These are phyloP conservation scores for Tyrannus savana DNA, from an alignment of 2,113 vertebrate species.

Conservation along the genomic window DNA sequence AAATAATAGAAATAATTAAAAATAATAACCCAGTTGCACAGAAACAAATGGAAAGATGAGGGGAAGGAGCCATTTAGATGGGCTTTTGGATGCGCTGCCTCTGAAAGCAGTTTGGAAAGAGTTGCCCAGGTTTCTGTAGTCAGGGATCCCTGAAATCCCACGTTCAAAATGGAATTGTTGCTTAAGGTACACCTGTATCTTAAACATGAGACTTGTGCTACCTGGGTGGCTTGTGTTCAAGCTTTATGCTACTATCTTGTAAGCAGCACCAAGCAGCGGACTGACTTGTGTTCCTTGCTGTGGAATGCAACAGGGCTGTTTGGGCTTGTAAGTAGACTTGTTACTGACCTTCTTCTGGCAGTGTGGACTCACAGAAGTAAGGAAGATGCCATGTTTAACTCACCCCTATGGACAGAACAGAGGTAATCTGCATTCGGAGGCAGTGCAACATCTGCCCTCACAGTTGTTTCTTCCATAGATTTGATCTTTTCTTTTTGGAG, in stretches of 20 bases:
- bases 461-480: neutral
- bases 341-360: neutral
- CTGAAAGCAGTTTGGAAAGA: neutral
- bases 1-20: slow-evolving; percentile 3
- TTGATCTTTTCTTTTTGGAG: neutral
- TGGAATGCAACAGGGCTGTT: neutral
- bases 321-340: neutral
- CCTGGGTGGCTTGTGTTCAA: neutral
- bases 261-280: neutral
- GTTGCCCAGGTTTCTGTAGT: neutral
- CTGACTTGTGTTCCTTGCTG: neutral
- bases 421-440: neutral
- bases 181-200: neutral
- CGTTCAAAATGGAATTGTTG: neutral
- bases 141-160: neutral
- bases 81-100: neutral
- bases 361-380: neutral
- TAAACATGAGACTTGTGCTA: neutral
- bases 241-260: neutral
- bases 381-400: neutral
- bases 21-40: neutral
- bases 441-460: neutral
- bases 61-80: neutral
- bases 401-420: neutral
- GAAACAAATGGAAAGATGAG: neutral